A percentile compares a stretch with the other conserved stretches of the same genome.
phyloP scores from a whole-genome alignment of 2,888 invertebrate genomes.

The Cordilura impudica region DNA sequence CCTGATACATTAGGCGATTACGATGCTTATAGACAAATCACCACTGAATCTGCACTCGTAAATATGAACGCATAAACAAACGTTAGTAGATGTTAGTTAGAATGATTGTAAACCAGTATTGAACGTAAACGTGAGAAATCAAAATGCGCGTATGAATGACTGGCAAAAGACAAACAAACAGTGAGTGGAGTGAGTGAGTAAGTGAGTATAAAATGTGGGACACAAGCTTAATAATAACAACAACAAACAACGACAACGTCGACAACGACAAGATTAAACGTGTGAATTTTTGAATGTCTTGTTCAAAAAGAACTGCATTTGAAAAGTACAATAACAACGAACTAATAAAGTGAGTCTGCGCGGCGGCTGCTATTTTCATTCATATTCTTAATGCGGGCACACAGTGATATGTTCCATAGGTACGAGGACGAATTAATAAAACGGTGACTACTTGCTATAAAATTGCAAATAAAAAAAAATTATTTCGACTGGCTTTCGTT shows the following conservation, averaged over 20 bases:
- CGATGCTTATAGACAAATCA: conserved; percentile 4
- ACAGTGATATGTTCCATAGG: background rate
- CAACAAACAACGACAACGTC: background rate
- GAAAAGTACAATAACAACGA: background rate
- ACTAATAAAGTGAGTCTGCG: conserved; percentile 35
- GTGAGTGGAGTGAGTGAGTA: background rate
- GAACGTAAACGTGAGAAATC: background rate
- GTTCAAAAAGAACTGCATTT: background rate
- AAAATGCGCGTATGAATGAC: conserved; percentile 11
- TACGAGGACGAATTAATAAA: too few species aligned
- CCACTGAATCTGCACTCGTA: background rate
- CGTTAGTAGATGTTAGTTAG: background rate
- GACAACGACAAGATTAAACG: conserved; percentile 5
- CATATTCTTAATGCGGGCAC: conserved; percentile 13
- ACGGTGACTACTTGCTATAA: too few species aligned
- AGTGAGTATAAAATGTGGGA: conserved; percentile 2
- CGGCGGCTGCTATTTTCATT: conserved; percentile 30
- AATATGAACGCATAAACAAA: background rate
- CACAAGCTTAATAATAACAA: conserved; percentile 18
- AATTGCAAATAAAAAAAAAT: too few species aligned
- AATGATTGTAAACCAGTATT: background rate
- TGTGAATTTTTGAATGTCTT: conserved; percentile 23
- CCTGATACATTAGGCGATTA: conserved; percentile 34
- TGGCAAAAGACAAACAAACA: background rate
- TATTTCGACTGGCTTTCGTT: too few species aligned